Conservation (phyloP, 2,888 invertebrate species). For the Adineta ricciae region DNA sequence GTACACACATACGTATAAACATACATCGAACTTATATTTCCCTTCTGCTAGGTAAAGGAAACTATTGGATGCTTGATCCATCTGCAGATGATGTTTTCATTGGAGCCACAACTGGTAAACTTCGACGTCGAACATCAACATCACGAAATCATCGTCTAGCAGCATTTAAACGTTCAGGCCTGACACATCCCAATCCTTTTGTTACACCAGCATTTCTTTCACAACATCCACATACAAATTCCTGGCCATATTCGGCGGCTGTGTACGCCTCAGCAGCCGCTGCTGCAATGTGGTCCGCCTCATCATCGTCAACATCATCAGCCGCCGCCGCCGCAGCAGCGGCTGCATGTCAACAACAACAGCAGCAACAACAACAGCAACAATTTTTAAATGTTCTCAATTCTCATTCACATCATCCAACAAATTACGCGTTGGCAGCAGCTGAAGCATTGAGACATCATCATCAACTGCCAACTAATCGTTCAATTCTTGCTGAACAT, state of each 20-base stretch:
- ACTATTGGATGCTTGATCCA: slow-evolving; percentile 98
- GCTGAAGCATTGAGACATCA: neutral
- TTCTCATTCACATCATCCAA: neutral
- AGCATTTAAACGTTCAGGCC: neutral
- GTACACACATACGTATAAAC: neutral
- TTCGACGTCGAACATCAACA: slow-evolving; percentile 71
- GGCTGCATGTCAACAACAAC: neutral
- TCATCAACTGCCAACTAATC: neutral
- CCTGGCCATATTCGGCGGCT: slow-evolving; percentile 19
- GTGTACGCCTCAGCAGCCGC: neutral
- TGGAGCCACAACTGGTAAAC: slow-evolving; percentile 89
- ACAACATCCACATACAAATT: neutral
- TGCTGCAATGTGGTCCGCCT: neutral
- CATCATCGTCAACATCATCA: neutral
- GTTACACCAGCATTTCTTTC: neutral
- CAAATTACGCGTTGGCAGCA: neutral
- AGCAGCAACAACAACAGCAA: neutral
- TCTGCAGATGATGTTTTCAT: slow-evolving; percentile 95
- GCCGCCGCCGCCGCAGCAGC: neutral
- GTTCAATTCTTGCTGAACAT: slow-evolving; percentile 11
- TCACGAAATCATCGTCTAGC: slow-evolving; percentile 50
- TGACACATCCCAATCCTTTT: neutral
- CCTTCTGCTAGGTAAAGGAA: slow-evolving; percentile 62
- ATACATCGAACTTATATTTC: too few relatives aligned
- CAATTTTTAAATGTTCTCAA: neutral